These are phyloP conservation scores for Zaprionus africanus DNA, from an alignment of 1,140 invertebrate genomes.

Conservation along the genomic window DNA sequence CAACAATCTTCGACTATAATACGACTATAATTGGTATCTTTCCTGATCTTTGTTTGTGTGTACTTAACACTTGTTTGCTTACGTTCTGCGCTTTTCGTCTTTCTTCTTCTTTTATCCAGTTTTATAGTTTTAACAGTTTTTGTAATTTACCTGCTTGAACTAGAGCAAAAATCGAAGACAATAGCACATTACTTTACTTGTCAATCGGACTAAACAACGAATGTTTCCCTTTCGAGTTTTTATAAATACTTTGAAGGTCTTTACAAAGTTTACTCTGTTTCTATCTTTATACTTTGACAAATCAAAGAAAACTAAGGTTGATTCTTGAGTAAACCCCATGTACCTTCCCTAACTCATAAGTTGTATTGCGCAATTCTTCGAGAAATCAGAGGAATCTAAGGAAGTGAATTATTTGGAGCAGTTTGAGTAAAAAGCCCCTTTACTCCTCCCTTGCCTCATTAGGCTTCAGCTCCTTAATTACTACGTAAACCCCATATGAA, in stretches of 20 bases:
- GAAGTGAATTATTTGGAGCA: background rate
- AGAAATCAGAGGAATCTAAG: background rate
- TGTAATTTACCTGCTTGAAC: slow-evolving; percentile 12
- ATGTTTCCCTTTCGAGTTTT: background rate
- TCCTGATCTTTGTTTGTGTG: background rate
- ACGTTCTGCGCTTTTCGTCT: background rate
- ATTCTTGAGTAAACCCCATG: too few relatives aligned
- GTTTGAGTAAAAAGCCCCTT: background rate
- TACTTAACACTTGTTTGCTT: slow-evolving; percentile 3
- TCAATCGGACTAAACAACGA: slow-evolving; percentile 77
- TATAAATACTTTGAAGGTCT: slow-evolving; percentile 13
- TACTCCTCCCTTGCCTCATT: too few relatives aligned
- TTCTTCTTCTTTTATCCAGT: background rate
- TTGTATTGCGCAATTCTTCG: background rate
- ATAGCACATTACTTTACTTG: slow-evolving; percentile 45
- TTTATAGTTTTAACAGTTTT: slow-evolving; percentile 14
- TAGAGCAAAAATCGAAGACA: slow-evolving; percentile 19
- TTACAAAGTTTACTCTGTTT: background rate
- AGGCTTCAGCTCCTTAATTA: background rate
- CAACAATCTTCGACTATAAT: background rate
- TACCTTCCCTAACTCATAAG: too few relatives aligned
- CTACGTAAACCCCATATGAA: background rate
- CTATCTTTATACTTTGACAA: background rate
- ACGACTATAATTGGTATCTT: background rate
- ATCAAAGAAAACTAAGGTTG: background rate